A percentile compares a stretch with the other conserved stretches of the same genome.
These are phyloP conservation scores for Orthosia incerta DNA, from an alignment of 2,888 invertebrate species.

Conservation along the genomic window DNA sequence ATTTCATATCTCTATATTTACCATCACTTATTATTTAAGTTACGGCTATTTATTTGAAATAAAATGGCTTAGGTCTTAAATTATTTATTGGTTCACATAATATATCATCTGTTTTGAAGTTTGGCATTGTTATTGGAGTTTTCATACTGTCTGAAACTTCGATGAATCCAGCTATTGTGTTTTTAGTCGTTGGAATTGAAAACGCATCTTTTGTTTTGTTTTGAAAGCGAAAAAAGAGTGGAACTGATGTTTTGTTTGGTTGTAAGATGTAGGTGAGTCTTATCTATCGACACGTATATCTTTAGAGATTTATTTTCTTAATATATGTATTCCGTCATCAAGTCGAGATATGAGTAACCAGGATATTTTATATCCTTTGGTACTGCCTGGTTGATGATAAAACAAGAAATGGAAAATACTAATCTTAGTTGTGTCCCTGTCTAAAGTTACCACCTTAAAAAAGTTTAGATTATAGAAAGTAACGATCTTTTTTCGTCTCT, in stretches of 20 bases:
- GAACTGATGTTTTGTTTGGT: constrained; percentile 35
- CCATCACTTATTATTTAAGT: constrained; percentile 51
- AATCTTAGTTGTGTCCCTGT: too few species aligned
- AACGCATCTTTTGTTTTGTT: constrained; percentile 47
- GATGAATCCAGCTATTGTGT: constrained; percentile 39
- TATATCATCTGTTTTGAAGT: constrained; percentile 32
- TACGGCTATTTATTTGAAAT: constrained; percentile 30
- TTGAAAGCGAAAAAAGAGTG: constrained; percentile 29
- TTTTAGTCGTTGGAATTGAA: constrained; percentile 31
- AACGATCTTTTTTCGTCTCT: not conserved
- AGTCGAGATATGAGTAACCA: too few species aligned
- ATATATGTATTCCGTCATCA: too few species aligned
- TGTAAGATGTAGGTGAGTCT: constrained; percentile 13
- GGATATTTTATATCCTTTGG: too few species aligned
- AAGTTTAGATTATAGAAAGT: too few species aligned
- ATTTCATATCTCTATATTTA: constrained; percentile 39
- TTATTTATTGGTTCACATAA: constrained; percentile 35
- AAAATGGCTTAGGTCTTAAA: constrained; percentile 31
- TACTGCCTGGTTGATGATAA: too few species aligned
- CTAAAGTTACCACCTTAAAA: too few species aligned
- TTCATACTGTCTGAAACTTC: constrained; percentile 17
- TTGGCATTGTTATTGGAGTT: constrained; percentile 21
- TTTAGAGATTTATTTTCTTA: too few species aligned
- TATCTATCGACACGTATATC: not conserved
- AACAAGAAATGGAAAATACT: too few species aligned